Percentiles rank a stretch among this genome's conserved stretches.
Conservation (phyloP, 2,888 invertebrate genomes). For the Clunio marinus region DNA sequence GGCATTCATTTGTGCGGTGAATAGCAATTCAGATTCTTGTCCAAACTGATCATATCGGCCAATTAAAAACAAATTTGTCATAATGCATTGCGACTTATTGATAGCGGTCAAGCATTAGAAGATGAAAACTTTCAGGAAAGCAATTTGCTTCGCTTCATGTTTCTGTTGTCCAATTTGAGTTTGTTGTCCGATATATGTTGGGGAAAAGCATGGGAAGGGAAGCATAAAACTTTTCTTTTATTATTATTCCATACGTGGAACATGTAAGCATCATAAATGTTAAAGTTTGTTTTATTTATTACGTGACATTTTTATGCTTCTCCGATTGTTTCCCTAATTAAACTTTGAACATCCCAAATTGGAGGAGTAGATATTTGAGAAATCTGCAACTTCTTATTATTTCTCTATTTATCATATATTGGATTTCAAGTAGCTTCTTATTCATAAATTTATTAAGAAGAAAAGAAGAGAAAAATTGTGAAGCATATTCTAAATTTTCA, state of each 20-base stretch:
- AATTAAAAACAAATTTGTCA: constrained; percentile 36
- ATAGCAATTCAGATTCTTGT: not conserved
- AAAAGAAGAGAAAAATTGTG: not conserved
- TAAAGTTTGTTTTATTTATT: constrained; percentile 29
- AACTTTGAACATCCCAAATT: not conserved
- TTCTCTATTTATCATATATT: not conserved
- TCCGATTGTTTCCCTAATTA: constrained; percentile 39
- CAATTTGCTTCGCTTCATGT: not conserved
- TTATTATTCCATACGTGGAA: constrained; percentile 11
- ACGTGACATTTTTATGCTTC: constrained; percentile 31
- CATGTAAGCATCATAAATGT: constrained; percentile 27
- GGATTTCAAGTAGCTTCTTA: not conserved
- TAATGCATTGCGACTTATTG: not conserved
- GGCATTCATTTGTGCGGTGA: not conserved
- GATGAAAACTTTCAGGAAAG: not conserved
- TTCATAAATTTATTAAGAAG: not conserved
- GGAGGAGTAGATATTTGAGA: not conserved
- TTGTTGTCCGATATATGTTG: no score
- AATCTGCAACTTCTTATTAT: not conserved
- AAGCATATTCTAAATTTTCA: no score
- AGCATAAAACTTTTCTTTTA: not conserved
- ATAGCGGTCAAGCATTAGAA: not conserved
- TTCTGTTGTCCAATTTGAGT: no score
- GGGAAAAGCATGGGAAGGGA: not conserved
- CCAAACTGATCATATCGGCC: not conserved